A percentile compares a stretch with the other conserved stretches of the same genome.
Evolutionary conservation across 30 jellyfish, hydroid and myxozoan genomes (phyloP).

Genomic region (Catostylus mosaicus): DNA sequence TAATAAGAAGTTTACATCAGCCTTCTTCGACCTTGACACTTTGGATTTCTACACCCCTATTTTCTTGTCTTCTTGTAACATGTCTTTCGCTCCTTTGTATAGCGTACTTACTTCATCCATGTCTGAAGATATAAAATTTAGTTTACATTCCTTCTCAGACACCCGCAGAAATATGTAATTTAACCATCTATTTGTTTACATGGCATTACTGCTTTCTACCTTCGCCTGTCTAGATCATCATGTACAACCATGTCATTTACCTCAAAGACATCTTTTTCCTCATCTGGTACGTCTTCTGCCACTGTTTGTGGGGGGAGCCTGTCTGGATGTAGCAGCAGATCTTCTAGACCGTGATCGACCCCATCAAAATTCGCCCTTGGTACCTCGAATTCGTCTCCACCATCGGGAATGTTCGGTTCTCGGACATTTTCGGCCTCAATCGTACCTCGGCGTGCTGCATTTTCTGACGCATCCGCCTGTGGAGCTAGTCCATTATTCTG

Average conservation of each 20-base stretch:
- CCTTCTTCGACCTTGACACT: too few relatives aligned
- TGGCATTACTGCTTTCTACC: not conserved
- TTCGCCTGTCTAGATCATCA: slow-evolving; percentile 41
- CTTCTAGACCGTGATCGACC: slow-evolving; percentile 30
- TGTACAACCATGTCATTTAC: slow-evolving; percentile 33
- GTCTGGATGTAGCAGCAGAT: slow-evolving; percentile 54
- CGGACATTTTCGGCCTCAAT: slow-evolving; percentile 18
- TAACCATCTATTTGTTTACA: too few relatives aligned
- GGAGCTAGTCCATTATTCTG: not conserved
- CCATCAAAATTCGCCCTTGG: not conserved
- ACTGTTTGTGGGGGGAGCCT: slow-evolving; percentile 46
- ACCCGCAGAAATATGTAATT: too few relatives aligned
- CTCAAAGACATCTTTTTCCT: not conserved
- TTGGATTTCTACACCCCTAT: too few relatives aligned
- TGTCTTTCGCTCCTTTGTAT: too few relatives aligned
- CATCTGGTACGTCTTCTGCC: slow-evolving; percentile 48
- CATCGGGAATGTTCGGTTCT: slow-evolving; percentile 20
- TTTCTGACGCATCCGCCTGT: not conserved
- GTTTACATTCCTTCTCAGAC: too few relatives aligned
- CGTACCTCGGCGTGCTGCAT: slow-evolving; percentile 27
- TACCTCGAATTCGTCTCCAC: slow-evolving; percentile 7
- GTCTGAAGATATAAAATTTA: too few relatives aligned
- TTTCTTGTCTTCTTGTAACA: too few relatives aligned
- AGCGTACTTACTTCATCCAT: too few relatives aligned
- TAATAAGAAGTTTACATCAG: too few relatives aligned